Evolutionary conservation across 1,140 invertebrate genomes (phyloP).

Genomic region (Tetramorium simillimum): DNA sequence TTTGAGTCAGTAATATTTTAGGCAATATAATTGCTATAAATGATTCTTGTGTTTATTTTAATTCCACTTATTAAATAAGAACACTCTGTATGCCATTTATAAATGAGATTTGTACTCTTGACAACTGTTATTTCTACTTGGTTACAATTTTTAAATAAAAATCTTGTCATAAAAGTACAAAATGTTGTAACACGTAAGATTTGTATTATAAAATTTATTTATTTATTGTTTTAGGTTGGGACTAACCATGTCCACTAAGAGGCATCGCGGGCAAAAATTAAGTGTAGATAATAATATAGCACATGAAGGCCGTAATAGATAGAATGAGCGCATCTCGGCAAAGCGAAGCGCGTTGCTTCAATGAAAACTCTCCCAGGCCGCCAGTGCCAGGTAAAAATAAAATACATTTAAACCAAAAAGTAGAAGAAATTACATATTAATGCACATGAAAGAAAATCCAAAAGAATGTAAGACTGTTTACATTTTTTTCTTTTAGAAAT

Average conservation of each 20-base stretch:
- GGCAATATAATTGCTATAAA: not conserved
- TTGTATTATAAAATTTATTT: conserved; percentile 23
- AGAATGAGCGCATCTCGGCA: conserved; percentile 85
- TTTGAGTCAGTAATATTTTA: conserved; percentile 26
- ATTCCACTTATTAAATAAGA: conserved; percentile 1
- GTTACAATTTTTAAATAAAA: not conserved
- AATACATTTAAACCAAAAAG: conserved; percentile 31
- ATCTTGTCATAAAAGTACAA: not conserved
- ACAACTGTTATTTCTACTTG: not conserved
- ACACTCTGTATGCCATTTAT: not conserved
- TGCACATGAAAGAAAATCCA: not conserved
- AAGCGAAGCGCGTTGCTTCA: conserved; percentile 84
- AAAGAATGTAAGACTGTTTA: not conserved
- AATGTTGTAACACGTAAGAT: not conserved
- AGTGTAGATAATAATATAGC: conserved; percentile 82
- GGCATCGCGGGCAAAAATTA: conserved; percentile 82
- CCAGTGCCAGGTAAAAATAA: conserved; percentile 84
- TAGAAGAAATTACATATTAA: not conserved
- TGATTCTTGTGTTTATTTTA: not conserved
- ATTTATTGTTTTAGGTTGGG: conserved; percentile 80
- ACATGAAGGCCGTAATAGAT: conserved; percentile 83
- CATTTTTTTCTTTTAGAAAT: not conserved
- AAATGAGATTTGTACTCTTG: conserved; percentile 1
- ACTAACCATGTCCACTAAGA: conserved; percentile 85
- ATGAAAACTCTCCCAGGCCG: conserved; percentile 86